Evolutionary conservation across 2,113 vertebrate genomes (phyloP).

Genomic region (Gallinago paraguaiae): DNA sequence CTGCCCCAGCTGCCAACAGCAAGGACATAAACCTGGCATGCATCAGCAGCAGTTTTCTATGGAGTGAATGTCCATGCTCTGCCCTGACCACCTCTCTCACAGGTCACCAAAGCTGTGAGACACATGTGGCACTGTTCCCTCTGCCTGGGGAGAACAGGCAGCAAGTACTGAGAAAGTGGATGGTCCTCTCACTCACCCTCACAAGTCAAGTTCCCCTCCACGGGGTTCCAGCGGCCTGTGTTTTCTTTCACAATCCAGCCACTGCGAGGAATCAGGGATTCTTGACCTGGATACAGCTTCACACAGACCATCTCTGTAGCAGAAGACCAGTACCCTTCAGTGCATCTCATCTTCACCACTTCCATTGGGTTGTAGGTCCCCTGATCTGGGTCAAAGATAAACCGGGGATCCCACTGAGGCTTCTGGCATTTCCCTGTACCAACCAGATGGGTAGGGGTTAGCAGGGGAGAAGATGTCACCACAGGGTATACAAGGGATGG

Average conservation of each 20-base stretch:
- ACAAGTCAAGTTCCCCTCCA: not conserved
- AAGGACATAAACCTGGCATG: not conserved
- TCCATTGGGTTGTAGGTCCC: not conserved
- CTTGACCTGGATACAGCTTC: not conserved
- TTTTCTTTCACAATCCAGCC: not conserved
- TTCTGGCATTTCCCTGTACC: conserved; percentile 32
- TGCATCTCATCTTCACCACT: not conserved
- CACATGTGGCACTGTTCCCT: not conserved
- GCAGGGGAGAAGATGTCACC: not conserved
- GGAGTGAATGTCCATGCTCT: not conserved
- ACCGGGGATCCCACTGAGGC: not conserved
- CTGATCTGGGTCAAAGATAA: not conserved
- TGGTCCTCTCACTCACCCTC: not conserved
- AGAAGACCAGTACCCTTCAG: conserved; percentile 2
- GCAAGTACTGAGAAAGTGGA: too few species aligned
- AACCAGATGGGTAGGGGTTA: not conserved
- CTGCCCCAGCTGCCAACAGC: not conserved
- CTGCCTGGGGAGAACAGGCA: not conserved
- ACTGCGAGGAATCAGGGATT: rapidly evolving
- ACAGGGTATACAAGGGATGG: not conserved
- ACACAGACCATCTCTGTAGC: not conserved
- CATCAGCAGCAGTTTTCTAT: not conserved
- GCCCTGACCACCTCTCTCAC: not conserved
- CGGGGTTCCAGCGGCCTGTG: not conserved
- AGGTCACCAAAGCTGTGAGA: not conserved